Base-by-base conservation (phyloP, 2,113 vertebrate species). In the Xiphias gladius region DNA sequence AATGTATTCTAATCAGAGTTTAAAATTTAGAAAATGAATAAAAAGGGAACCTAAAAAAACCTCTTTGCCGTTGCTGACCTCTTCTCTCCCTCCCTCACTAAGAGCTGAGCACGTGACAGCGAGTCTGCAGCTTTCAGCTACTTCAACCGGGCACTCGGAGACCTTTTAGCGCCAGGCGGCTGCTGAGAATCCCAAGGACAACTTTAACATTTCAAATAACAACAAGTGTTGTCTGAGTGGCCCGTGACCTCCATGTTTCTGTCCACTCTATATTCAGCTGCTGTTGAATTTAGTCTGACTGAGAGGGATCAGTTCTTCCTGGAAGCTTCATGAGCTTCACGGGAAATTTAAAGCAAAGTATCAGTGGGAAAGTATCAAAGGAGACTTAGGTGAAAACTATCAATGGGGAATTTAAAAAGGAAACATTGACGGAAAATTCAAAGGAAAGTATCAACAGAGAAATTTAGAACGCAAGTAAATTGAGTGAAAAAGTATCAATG, bases 231-330 rank as follows among this genome's bases (percentile, higher is more conserved):
- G 20, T 19, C 26, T 13, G 4, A 12, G 48, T 61, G 16, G 19
- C 32, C 39, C 5, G 1, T 41, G 37, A 43, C 52, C 74, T 46
- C 26, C 63, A n/a, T 58, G 74, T 66, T 66, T n/a, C 2, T 37
- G 24, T 59, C 50, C 50, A 13, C 2, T 52, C 54, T 61, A 30
- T n/a, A n/a, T 30, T 43, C 32, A 50, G 76, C 41, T 24, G 22
- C 2, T 4, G 22, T 13, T 24, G n/a, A 64, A 22, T 22, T 55
- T 20, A 55, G 58, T 72, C 37, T 22, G 3, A 2, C 54, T 79
- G 72, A 72, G 54, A 37, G 2, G 41, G 82, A 79, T 79, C 69
- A 70, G 0, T 48, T n/a, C 54, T 78, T 84, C 82, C 30, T 26
- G 2, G 82, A 88, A 88, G 20, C 32, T 6, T 35, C 6, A 6